Evolutionary conservation across 2,113 vertebrate genomes (phyloP).

Genomic region (Suricata suricatta): DNA sequence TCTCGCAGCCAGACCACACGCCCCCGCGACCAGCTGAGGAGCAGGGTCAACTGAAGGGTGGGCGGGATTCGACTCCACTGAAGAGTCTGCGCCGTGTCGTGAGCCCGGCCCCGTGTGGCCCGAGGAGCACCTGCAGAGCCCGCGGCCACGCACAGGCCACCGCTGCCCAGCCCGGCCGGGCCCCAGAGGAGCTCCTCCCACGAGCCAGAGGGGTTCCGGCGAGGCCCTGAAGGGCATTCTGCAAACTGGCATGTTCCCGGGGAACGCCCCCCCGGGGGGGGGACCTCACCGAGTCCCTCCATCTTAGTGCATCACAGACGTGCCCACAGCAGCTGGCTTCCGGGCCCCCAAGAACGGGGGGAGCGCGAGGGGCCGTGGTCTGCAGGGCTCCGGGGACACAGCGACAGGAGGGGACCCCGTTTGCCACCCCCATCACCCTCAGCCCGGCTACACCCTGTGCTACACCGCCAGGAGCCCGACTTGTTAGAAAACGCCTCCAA

Average conservation of each 20-base stretch:
- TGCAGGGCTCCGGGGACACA: not conserved
- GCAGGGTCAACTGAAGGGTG: not conserved
- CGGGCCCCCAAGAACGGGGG: not conserved
- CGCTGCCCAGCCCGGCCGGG: no score
- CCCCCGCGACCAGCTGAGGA: not conserved
- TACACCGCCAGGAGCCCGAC: not conserved
- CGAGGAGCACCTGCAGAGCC: no score
- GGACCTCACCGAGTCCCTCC: fast-evolving
- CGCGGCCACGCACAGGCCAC: no score
- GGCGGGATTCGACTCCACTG: no score
- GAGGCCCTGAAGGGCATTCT: no score
- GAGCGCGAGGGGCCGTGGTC: not conserved
- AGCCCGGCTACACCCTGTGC: not conserved
- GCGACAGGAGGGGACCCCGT: fast-evolving
- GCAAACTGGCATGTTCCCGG: not conserved
- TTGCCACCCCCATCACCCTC: not conserved
- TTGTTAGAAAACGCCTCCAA: not conserved
- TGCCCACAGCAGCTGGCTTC: not conserved
- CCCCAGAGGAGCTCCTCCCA: no score
- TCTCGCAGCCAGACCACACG: not conserved
- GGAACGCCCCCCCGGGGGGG: no score
- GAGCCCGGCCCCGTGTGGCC: no score
- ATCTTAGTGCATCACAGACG: not conserved
- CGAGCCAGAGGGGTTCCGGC: no score
- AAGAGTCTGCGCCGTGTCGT: no score